Base-by-base conservation (phyloP, 2,888 invertebrate species). In the Drosophila fulvimacula region DNA sequence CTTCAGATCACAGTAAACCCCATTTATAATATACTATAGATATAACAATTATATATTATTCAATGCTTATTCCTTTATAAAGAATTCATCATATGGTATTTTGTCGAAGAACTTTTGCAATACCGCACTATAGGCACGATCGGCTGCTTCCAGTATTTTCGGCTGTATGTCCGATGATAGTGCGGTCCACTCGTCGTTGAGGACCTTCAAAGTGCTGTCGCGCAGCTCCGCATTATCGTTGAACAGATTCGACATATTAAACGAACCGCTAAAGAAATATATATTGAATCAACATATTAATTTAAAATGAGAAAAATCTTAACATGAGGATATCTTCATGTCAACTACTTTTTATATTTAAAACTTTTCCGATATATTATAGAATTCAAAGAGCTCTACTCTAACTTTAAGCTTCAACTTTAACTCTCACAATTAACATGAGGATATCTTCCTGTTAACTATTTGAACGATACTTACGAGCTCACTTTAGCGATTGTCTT, bases 171-270 rank as follows among this genome's bases (percentile, higher is more conserved):
- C 88, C 30, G 61, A 58, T n/a, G 82, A 74, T 10, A 90, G 53
- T 0, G 75, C 34, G 4, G 67, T 38, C 84, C 87, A 90, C 38
- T 90, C 79, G 15, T 81, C 79, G 44, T 90, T 90, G 0, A 90
- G 57, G 7, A 88, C 66, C 53, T 77, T 69, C 32, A 87, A n/a
- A 5, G 90, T 89, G 58, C 79, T 90, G 3, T 90, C 82, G 3
- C 82, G 73, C 9, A 90, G 64, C 1, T 76, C 74, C 38, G 55
- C 56, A 21, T 90, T 89, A 24, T 82, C 77, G 27, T 83, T 78
- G 49, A 90, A 90, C 3, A 90, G 71, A 60, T 90, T 90, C 5
- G 88, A 73, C 82, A 90, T 59, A 13, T 82, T 39, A 4, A 88
- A 67, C 46, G 70, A 60, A 3, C 86, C 85, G 7, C 90, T 90